Evolutionary conservation across 2,113 vertebrate genomes (phyloP), one percentile per base, ranked within the genome.

Genomic region (Hirundichthys speculiger): DNA sequence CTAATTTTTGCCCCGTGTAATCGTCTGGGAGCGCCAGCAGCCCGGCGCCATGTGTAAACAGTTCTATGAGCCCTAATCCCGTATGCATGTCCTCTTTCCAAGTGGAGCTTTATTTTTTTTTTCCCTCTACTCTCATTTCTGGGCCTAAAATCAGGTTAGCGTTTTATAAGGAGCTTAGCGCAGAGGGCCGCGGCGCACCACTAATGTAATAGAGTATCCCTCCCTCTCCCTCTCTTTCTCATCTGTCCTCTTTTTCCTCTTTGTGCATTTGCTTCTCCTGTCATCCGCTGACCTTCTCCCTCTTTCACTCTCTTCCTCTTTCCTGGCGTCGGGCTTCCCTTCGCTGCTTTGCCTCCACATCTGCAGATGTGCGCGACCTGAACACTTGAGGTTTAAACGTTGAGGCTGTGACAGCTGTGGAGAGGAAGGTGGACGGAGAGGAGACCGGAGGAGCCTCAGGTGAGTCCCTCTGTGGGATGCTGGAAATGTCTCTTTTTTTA

Each of bases 81-180:
- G 39, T 39, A 47, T 73, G 75, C 63, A 67, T 78, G 82, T 68
- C 89, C 88, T 89, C 84, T 66, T 89, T 91, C 80, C 80, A 83
- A 65, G 57, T 74, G 65, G 72, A 73, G 87, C 79, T 85, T 88
- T 90, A 82, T 81, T 80, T 80, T 55, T 73, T 56, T 20, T 74
- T 57, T 18, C 58, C 62, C 62, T 87, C 79, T 89, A 78, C 79
- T 87, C 84, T 91, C 86, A 82, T 90, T 91, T 89, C 86, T 90
- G 79, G 79, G 82, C 82, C 89, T 85, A 86, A 91, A 90, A 92
- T 89, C 90, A 90, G 89, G 90, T 92, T 90, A 92, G 83, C 75
- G 78, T 91, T 91, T 92, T 86, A 89, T 91, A 91, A 92, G 90
- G 74, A 90, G 90, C 90, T 92, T 92, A 92, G 72, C 78, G 80